phyloP scores from a whole-genome alignment of 2,888 invertebrate genomes.

The Chesias legatella region DNA sequence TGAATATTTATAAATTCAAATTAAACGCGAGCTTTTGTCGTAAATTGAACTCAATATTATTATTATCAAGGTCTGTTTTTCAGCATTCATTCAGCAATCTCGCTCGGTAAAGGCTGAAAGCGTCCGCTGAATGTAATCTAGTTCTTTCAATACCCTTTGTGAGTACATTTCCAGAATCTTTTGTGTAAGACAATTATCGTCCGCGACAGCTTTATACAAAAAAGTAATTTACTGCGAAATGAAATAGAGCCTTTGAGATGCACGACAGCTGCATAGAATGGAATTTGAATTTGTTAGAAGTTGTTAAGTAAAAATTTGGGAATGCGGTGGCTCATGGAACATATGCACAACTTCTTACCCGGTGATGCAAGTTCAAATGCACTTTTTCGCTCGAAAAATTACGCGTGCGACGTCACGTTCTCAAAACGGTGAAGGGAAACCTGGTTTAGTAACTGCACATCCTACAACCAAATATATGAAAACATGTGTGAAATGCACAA shows the following conservation, averaged over 20 bases:
- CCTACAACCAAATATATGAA: too few relatives aligned
- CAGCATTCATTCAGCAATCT: background rate
- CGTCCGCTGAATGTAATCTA: slow-evolving; percentile 58
- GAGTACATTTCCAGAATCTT: slow-evolving; percentile 60
- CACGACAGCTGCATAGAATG: slow-evolving; percentile 26
- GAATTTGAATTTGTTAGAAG: slow-evolving; percentile 1
- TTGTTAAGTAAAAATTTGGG: slow-evolving; percentile 3
- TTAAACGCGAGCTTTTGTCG: background rate
- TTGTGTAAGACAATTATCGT: slow-evolving; percentile 72
- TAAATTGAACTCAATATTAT: slow-evolving; percentile 13
- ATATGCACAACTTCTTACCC: too few relatives aligned
- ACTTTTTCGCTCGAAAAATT: too few relatives aligned
- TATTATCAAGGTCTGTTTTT: slow-evolving; percentile 15
- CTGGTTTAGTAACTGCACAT: too few relatives aligned
- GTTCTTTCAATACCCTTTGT: slow-evolving; percentile 69
- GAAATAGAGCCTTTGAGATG: slow-evolving; percentile 37
- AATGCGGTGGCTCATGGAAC: too few relatives aligned
- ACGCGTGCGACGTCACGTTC: too few relatives aligned
- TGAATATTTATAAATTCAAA: too few relatives aligned
- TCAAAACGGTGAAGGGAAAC: too few relatives aligned
- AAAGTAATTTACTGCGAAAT: slow-evolving; percentile 57
- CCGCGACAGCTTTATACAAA: slow-evolving; percentile 53
- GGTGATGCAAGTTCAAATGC: too few relatives aligned
- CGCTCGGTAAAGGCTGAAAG: slow-evolving; percentile 20
- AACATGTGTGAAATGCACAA: too few relatives aligned